Base-by-base conservation (phyloP, 2,888 invertebrate genomes). In the Pollenia amentaria region DNA sequence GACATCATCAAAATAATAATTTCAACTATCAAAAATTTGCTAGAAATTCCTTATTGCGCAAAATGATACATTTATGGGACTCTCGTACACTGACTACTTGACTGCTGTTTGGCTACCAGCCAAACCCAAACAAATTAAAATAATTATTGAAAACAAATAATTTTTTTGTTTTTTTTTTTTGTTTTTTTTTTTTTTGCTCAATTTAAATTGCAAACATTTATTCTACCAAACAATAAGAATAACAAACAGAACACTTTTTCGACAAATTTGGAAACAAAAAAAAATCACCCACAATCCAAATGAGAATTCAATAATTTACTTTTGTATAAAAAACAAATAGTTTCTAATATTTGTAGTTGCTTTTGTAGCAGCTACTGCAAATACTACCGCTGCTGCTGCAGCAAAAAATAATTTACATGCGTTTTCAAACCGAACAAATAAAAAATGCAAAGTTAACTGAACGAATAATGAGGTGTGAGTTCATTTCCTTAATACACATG, bases 391-490 rank as follows among this genome's bases (percentile, higher is more conserved):
- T 46, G 29, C 46, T 38, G 69, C 18, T 16, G 67, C 44, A 38
- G n/a, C n/a, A n/a, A n/a, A n/a, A n/a, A n/a, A n/a, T n/a, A n/a
- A n/a, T n/a, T 21, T 72, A n/a, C 29, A 44, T 72, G 51, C 42
- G 14, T 21, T 57, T 14, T 64, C 40, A 62, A 42, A 70, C 18
- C 40, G 12, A 75, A 55, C 60, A 69, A 75, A 53, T 69, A 18
- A 69, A 73, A 79, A 62, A 75, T 79, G 38, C 14, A 70, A 76
- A 80, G 51, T 75, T 76, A 67, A 85, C 72, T 72, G 85, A 80
- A 85, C 76, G 81, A 60, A 77, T 77, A 77, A 85, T 77, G 65
- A 81, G 81, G 72, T 81, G 81, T 72, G 67, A 81, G 73, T 77
- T 64, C 29, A 29, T 57, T 57, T 44, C 42, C 42, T 12, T 40